Evolutionary conservation across 1,140 invertebrate species (phyloP).

Genomic region (Mycetomoellerius zeteki): DNA sequence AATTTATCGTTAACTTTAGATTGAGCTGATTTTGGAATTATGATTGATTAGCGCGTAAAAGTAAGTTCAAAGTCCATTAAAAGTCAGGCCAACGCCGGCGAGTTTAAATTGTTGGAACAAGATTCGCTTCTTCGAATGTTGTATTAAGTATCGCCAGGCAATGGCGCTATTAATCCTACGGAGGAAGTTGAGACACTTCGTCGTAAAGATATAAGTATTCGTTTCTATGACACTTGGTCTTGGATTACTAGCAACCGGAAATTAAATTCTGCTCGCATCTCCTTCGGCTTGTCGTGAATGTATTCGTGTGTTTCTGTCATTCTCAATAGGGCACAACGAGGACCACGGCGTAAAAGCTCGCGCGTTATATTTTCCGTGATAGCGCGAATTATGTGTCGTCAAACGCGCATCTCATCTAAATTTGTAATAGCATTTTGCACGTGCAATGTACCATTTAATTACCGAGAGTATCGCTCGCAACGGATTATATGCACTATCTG

Average conservation of each 20-base stretch:
- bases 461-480: conserved; percentile 25
- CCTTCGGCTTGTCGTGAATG: conserved; percentile 58
- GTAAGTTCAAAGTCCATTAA: conserved; percentile 46
- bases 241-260: conserved; percentile 73
- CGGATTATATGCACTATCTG: conserved; percentile 25
- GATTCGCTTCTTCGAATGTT: conserved; percentile 33
- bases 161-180: conserved; percentile 49
- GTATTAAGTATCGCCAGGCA: conserved; percentile 46
- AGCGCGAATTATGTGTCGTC: conserved; percentile 55
- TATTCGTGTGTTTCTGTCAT: conserved; percentile 50
- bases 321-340: background rate
- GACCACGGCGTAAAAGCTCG: conserved; percentile 38
- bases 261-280: conserved; percentile 77
- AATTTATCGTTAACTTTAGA: conserved; percentile 42
- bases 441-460: conserved; percentile 51
- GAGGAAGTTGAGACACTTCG: conserved; percentile 45
- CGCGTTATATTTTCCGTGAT: conserved; percentile 49
- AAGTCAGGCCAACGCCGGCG: background rate
- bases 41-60: conserved; percentile 55
- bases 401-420: conserved; percentile 61
- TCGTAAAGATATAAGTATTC: conserved; percentile 51
- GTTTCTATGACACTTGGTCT: conserved; percentile 8
- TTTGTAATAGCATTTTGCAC: conserved; percentile 52
- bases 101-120: conserved; percentile 51
- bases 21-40: conserved; percentile 34